Evolutionary conservation across 2,113 vertebrate species (phyloP).

Genomic region (Pelecanus crispus): DNA sequence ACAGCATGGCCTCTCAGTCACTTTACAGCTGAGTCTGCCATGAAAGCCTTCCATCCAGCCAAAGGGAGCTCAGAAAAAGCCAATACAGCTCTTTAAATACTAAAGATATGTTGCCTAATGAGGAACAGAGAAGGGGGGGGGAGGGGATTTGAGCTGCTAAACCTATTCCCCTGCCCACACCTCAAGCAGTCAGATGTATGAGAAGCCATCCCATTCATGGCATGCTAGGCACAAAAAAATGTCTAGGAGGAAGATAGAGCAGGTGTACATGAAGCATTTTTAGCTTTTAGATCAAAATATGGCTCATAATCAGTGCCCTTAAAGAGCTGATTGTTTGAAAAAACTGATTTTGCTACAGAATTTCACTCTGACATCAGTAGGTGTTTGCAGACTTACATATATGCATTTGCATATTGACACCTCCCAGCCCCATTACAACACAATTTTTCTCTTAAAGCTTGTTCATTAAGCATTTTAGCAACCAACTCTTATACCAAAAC

Average conservation of each 20-base stretch:
- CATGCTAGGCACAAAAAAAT: background rate
- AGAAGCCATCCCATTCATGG: rapidly evolving
- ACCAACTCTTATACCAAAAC: background rate
- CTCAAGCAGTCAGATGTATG: background rate
- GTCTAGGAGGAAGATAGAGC: background rate
- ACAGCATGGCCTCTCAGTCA: background rate
- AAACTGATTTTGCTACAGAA: background rate
- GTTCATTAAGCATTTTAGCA: background rate
- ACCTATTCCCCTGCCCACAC: background rate
- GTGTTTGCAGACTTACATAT: background rate
- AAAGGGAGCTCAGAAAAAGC: background rate
- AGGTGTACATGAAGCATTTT: background rate
- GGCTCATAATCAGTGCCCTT: background rate
- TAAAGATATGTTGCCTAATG: background rate
- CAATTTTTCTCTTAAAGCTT: background rate
- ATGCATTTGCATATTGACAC: background rate
- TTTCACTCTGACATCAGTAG: background rate
- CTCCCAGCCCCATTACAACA: background rate
- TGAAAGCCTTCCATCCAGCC: background rate
- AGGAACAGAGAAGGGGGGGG: background rate
- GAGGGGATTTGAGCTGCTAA: background rate
- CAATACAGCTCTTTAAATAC: background rate
- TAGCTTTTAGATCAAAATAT: background rate
- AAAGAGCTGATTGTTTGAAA: background rate
- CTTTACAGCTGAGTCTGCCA: background rate